phyloP scores from a whole-genome alignment of 2,797 vertebrate genomes.

The Peromyscus eremicus region DNA sequence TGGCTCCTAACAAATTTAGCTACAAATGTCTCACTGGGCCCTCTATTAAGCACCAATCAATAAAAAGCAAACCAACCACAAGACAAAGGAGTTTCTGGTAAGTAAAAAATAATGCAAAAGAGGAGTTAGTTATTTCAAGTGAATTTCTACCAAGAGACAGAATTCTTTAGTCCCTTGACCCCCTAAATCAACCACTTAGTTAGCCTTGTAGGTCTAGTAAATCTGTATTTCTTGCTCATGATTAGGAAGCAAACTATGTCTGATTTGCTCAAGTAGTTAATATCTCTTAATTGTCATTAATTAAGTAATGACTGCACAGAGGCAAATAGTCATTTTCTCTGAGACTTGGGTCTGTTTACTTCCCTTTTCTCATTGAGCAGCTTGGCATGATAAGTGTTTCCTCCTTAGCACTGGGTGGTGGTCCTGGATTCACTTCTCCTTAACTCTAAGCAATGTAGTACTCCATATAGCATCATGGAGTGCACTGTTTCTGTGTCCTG shows the following conservation, averaged over 20 bases:
- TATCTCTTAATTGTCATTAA: conserved; percentile 14
- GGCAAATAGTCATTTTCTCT: background rate
- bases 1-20: conserved; percentile 76
- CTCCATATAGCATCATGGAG: accelerated
- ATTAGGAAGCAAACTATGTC: conserved; percentile 20
- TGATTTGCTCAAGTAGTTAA: conserved; percentile 37
- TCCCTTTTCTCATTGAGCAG: background rate
- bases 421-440: background rate
- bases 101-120: conserved; percentile 39
- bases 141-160: conserved; percentile 59
- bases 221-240: conserved; percentile 9
- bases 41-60: conserved; percentile 77
- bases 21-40: conserved; percentile 74
- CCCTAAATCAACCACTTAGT: background rate
- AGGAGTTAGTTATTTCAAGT: conserved; percentile 46
- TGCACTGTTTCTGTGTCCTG: background rate
- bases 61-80: conserved; percentile 73
- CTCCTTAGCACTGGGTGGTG: too few species aligned
- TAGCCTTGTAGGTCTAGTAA: background rate
- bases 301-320: background rate
- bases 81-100: conserved; percentile 35
- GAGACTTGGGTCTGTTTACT: background rate
- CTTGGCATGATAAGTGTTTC: background rate
- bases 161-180: background rate
- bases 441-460: background rate